Evolutionary conservation across 2,888 invertebrate genomes (phyloP).

Genomic region (Brachyptera risi): DNA sequence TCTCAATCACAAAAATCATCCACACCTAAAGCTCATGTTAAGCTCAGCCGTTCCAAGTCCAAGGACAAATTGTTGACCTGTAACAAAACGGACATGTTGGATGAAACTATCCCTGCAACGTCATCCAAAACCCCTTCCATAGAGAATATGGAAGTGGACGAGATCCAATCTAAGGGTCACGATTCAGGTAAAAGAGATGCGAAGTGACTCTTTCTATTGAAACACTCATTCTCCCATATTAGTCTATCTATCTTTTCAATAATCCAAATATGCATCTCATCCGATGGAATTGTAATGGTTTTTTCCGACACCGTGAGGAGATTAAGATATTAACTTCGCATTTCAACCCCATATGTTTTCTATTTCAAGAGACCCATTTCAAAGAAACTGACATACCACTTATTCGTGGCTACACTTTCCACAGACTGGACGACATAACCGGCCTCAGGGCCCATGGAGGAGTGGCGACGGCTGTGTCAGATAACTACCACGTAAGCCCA

Average conservation of each 20-base stretch:
- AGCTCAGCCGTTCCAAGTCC: background rate
- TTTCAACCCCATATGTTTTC: background rate
- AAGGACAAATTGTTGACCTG: too few relatives aligned
- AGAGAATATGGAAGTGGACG: too few relatives aligned
- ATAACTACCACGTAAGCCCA: too few relatives aligned
- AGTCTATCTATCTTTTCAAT: background rate
- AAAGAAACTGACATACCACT: background rate
- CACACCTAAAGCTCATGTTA: background rate
- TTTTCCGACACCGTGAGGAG: background rate
- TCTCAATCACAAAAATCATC: background rate
- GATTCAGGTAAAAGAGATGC: too few relatives aligned
- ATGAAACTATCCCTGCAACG: too few relatives aligned
- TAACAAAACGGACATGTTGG: too few relatives aligned
- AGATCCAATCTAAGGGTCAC: too few relatives aligned
- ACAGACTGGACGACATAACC: background rate
- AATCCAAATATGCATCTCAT: background rate
- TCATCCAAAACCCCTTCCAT: too few relatives aligned
- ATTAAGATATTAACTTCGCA: background rate
- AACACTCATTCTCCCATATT: too few relatives aligned
- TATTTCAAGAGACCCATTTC: background rate
- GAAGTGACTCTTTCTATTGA: too few relatives aligned
- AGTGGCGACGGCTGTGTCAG: background rate
- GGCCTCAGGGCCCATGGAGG: background rate
- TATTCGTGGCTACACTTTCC: background rate
- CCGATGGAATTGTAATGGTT: background rate